Evolutionary conservation across 2,113 vertebrate species (phyloP), one percentile per base, ranked within the genome.

Genomic region (Xiphophorus couchianus): DNA sequence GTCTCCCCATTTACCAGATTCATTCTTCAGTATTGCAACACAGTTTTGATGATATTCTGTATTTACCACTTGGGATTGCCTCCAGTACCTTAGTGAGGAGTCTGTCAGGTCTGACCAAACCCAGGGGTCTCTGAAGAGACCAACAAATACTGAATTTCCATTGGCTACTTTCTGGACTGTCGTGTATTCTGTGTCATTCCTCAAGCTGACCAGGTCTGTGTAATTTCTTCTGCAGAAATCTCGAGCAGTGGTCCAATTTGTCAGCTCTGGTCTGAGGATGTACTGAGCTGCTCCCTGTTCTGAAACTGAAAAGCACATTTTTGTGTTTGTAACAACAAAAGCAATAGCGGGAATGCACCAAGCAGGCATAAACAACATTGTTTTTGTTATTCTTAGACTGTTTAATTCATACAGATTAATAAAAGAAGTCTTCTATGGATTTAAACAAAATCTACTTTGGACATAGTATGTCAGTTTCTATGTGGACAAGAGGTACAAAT

Each of bases 51-150:
- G n/a, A n/a, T n/a, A n/a, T n/a, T n/a, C n/a, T n/a, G n/a, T n/a
- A n/a, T n/a, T n/a, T n/a, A n/a, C n/a, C n/a, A n/a, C n/a, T n/a
- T n/a, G 15, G 5, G 0, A 3, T 15, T 1, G 3, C 19, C 1
- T n/a, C 74, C 72, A 82, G 31, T 82, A 73, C 72, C 79, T 76
- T 0, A 85, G 22, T 0, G 64, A 75, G 0, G 84, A 76, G 60
- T 75, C 11, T 0, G 11, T 42, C 8, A 35, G 17, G 31, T 81
- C 68, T 11, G 78, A 83, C 84, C 84, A 81, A 6, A 12, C 7
- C 67, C 63, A 81, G 2, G 15, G 1, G 27, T 86, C 84, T 66
- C 8, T 76, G 78, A 54, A 82, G 27, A 79, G 66, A 27, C 85
- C 82, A 3, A 74, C 9, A 66, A 42, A 84, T 25, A 68, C 76